A percentile compares a stretch with the other conserved stretches of the same genome.
phyloP scores from a whole-genome alignment of 2,888 invertebrate genomes.

The Eurois occulta region DNA sequence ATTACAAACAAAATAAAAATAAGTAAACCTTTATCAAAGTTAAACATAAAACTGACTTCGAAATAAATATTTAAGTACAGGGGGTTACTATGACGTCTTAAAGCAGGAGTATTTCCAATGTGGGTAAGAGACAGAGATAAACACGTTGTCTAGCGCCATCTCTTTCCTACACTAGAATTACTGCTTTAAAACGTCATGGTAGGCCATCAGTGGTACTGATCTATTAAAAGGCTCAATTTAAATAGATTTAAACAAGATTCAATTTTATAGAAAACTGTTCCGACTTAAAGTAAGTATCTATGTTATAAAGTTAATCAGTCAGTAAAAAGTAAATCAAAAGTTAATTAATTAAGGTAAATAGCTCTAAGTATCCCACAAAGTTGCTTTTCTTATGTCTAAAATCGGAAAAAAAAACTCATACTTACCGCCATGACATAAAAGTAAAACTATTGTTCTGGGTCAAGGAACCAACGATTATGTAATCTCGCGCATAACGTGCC shows the following conservation, averaged over 20 bases:
- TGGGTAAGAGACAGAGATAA: too few species aligned
- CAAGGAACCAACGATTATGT: conserved; percentile 23
- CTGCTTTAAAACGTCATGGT: too few species aligned
- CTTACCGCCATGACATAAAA: conserved; percentile 7
- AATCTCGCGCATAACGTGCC: conserved; percentile 26
- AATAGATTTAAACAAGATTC: not conserved
- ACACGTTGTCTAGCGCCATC: too few species aligned
- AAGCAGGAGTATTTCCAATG: too few species aligned
- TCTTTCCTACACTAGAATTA: too few species aligned
- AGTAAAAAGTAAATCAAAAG: not conserved
- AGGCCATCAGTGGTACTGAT: too few species aligned
- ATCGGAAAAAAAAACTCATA: not conserved
- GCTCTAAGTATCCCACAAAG: not conserved
- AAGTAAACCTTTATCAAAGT: not conserved
- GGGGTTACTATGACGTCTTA: not conserved
- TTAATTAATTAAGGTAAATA: not conserved
- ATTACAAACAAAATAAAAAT: not conserved
- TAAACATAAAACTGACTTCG: not conserved
- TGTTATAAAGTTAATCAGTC: not conserved
- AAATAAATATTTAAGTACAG: not conserved
- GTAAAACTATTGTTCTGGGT: conserved; percentile 34
- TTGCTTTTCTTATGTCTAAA: not conserved
- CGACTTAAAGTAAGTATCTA: not conserved
- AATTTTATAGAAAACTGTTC: not conserved
- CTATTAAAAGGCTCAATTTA: not conserved